Conservation (phyloP, 1,140 invertebrate genomes). For the Saxidomus purpurata region DNA sequence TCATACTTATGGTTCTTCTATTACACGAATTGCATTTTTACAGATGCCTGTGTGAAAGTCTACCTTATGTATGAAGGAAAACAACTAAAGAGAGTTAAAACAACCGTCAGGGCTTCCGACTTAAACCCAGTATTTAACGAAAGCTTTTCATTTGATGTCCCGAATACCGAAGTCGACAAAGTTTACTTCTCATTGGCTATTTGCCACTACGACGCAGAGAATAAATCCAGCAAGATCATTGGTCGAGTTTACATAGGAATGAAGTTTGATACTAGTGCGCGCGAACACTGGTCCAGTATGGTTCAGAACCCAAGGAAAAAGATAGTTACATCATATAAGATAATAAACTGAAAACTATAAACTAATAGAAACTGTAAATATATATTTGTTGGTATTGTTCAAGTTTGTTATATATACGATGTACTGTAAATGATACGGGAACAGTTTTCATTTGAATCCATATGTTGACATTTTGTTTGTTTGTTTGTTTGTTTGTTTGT, state of each 20-base stretch:
- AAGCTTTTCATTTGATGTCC: conserved; percentile 88
- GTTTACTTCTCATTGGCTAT: conserved; percentile 96
- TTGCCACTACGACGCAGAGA: conserved; percentile 91
- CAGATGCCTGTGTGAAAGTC: conserved; percentile 89
- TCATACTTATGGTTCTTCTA: too few relatives aligned
- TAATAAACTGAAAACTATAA: conserved; percentile 7
- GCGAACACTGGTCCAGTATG: conserved; percentile 77
- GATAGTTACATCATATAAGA: conserved; percentile 63
- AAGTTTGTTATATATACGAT: too few relatives aligned
- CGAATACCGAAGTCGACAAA: conserved; percentile 91
- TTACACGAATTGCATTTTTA: conserved; percentile 23
- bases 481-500: too few relatives aligned
- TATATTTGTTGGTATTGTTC: too few relatives aligned
- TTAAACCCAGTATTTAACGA: conserved; percentile 89
- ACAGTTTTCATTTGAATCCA: too few relatives aligned
- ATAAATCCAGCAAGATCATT: conserved; percentile 67
- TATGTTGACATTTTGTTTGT: too few relatives aligned
- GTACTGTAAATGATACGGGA: too few relatives aligned
- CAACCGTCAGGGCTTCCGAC: conserved; percentile 86
- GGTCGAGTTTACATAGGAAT: conserved; percentile 78
- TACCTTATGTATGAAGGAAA: conserved; percentile 88
- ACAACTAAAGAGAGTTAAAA: conserved; percentile 88
- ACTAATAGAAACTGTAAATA: too few relatives aligned
- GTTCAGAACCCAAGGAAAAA: conserved; percentile 76
- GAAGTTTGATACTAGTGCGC: conserved; percentile 73